These are phyloP conservation scores for Pycnonotus jocosus DNA, from an alignment of 2,113 vertebrate species.

Conservation along the genomic window DNA sequence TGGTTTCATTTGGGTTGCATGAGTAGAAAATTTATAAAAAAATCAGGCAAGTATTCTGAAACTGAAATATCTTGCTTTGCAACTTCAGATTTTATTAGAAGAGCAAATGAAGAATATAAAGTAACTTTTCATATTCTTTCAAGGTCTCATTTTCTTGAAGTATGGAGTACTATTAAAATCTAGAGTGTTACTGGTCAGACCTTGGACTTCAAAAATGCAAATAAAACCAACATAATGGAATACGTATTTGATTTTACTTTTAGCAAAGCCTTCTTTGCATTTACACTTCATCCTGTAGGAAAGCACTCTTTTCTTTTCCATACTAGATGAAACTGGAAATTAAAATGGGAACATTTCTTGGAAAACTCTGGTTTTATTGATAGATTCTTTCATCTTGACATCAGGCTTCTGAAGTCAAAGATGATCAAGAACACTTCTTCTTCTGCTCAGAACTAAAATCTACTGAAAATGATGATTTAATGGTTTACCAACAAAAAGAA, in stretches of 20 bases:
- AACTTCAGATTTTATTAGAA: background rate
- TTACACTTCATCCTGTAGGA: background rate
- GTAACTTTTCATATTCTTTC: background rate
- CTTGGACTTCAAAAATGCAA: background rate
- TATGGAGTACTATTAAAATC: background rate
- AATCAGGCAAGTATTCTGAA: background rate
- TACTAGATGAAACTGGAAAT: background rate
- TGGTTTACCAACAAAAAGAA: background rate
- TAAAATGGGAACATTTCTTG: background rate
- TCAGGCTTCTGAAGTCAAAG: background rate
- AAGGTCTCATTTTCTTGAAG: background rate
- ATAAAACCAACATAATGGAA: background rate
- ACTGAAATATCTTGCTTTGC: background rate
- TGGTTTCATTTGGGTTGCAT: background rate
- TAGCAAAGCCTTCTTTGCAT: background rate
- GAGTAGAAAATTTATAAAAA: background rate
- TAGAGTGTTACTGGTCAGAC: background rate
- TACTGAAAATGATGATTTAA: background rate
- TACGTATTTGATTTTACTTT: background rate
- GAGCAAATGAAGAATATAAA: background rate
- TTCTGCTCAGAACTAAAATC: background rate
- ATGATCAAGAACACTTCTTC: background rate
- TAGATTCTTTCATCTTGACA: background rate
- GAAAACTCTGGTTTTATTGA: background rate
- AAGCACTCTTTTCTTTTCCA: rapidly evolving